phyloP scores from a whole-genome alignment of 1,140 invertebrate species.

The Himalopsyche phryganea region DNA sequence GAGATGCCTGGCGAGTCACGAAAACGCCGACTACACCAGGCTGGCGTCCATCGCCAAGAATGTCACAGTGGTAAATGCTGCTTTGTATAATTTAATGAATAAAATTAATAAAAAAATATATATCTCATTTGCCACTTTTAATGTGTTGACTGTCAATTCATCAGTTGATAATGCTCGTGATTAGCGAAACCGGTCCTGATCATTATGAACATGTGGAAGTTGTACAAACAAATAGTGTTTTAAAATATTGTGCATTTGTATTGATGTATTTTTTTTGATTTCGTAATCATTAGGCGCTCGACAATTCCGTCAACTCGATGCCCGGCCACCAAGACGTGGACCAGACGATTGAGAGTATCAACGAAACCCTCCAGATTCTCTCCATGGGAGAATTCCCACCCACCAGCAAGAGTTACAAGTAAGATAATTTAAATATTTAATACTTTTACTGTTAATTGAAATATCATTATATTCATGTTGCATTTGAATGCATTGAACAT shows the following conservation, averaged over 20 bases:
- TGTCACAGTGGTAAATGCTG: slow-evolving; percentile 49
- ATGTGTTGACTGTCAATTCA: too few relatives aligned
- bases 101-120: too few relatives aligned
- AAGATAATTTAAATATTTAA: slow-evolving; percentile 27
- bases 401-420: slow-evolving; percentile 70
- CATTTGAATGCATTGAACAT: too few relatives aligned
- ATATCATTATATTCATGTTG: not conserved
- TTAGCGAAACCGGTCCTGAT: too few relatives aligned
- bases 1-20: slow-evolving; percentile 41
- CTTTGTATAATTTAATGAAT: too few relatives aligned
- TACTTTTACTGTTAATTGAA: not conserved
- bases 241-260: not conserved
- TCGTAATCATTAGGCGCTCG: slow-evolving; percentile 57
- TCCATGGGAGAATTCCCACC: slow-evolving; percentile 68
- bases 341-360: slow-evolving; percentile 77
- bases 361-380: slow-evolving; percentile 69
- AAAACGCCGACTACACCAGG: slow-evolving; percentile 57
- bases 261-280: too few relatives aligned
- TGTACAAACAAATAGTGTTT: too few relatives aligned
- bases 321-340: slow-evolving; percentile 90
- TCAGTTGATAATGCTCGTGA: too few relatives aligned
- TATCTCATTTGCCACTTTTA: too few relatives aligned
- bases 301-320: slow-evolving; percentile 72
- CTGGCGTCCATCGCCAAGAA: slow-evolving; percentile 64
- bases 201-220: too few relatives aligned